Evolutionary conservation across 2,797 vertebrate species (phyloP), one percentile per base, ranked within the genome.

Genomic region (Mionectes olivaceus): DNA sequence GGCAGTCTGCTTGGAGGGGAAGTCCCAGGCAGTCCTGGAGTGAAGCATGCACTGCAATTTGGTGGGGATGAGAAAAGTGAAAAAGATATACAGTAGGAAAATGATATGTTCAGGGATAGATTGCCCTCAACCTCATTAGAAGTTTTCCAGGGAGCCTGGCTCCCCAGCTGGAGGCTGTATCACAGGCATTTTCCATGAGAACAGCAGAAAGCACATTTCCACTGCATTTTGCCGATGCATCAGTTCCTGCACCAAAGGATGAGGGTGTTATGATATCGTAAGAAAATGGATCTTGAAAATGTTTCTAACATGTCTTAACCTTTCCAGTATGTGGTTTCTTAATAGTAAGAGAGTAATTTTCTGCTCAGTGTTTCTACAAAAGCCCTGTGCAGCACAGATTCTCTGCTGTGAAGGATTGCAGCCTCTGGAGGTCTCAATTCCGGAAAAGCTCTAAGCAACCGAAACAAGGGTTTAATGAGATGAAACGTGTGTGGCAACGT

Each of bases 1-100:
- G 46, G 39, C 39, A 87, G n/a, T 23, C 7, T 11, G 35, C n/a
- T 5, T 3, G 44, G 9, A 76, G 9, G 30, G 9, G 15, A 46
- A 64, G 37, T 25, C 15, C 24, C 5, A 25, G 50, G 49, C 49
- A 56, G 25, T 30, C 32, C 63, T 1, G 0, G 7, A 46, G 19
- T 9, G 0, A 2, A 53, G 24, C 0, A 0, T 35, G 12, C 0
- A 2, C 37, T 60, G 46, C 11, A 41, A 4, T 67, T 41, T 44
- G 25, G 24, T 41, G 19, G 14, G 10, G 19, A 49, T 67, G 52
- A 35, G 43, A n/a, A 70, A 73, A 71, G 14, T 10, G 22, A 41
- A 57, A 39, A 78, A 59, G n/a, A 24, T 35, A 15, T 0, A 3
- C 1, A 25, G 9, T 60, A 60, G 13, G 19, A 32, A 56, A 68